These are phyloP conservation scores for Leuciscus idus DNA, from an alignment of 2,113 vertebrate genomes.

Conservation along the genomic window DNA sequence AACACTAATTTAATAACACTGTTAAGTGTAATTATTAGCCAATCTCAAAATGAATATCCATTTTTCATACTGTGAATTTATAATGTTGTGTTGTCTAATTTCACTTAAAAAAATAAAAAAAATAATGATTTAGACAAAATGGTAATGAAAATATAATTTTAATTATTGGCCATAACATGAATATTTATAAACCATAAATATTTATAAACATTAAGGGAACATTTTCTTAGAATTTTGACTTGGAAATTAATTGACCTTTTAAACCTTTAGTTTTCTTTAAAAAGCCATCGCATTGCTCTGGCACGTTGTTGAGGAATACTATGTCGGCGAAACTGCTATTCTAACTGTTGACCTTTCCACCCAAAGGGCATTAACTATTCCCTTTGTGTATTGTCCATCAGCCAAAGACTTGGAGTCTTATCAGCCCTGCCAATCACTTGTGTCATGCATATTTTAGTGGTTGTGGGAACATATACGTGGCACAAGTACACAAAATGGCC, in stretches of 20 bases:
- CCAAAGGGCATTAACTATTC: slow-evolving; percentile 44
- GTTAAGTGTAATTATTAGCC: no score
- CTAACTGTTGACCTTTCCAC: slow-evolving; percentile 51
- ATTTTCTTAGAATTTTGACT: neutral
- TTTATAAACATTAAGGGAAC: neutral
- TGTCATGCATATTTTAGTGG: slow-evolving; percentile 41
- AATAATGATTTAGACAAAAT: neutral
- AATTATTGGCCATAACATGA: neutral
- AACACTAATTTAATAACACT: neutral
- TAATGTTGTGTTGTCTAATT: neutral
- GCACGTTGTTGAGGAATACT: neutral
- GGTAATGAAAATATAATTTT: neutral
- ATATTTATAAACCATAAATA: neutral
- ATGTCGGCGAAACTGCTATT: slow-evolving; percentile 17
- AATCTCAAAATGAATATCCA: neutral
- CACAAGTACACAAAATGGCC: slow-evolving; percentile 6
- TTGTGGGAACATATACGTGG: slow-evolving; percentile 29
- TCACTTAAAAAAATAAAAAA: neutral
- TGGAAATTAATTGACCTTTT: neutral
- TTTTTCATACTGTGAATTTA: neutral
- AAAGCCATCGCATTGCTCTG: neutral
- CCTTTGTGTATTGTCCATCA: slow-evolving; percentile 42
- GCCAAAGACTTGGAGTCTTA: slow-evolving; percentile 39
- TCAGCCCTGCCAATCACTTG: slow-evolving; percentile 22
- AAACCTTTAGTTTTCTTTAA: slow-evolving; percentile 17